phyloP scores from a whole-genome alignment of 2,888 invertebrate genomes.

The Apomyelois bistriatella region DNA sequence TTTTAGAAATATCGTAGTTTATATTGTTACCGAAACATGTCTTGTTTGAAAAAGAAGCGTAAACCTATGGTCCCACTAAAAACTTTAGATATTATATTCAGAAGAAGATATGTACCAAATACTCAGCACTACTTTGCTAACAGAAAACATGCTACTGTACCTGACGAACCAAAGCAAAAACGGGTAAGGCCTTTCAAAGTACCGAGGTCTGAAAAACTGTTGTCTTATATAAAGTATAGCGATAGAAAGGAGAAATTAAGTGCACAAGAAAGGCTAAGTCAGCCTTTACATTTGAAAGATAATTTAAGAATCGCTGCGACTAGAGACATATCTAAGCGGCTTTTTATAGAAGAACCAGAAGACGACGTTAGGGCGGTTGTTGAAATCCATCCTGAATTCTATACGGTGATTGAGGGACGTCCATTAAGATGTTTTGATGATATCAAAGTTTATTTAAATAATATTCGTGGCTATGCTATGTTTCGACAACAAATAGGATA shows the following conservation, averaged over 20 bases:
- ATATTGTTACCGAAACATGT: conserved; percentile 30
- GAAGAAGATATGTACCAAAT: conserved; percentile 66
- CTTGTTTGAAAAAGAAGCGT: conserved; percentile 52
- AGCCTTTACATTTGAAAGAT: conserved; percentile 61
- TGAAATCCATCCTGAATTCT: conserved; percentile 84
- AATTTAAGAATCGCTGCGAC: conserved; percentile 64
- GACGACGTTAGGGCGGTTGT: conserved; percentile 79
- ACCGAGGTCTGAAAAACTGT: conserved; percentile 63
- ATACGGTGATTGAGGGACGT: conserved; percentile 81
- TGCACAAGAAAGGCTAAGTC: conserved; percentile 41
- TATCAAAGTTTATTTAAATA: conserved; percentile 77
- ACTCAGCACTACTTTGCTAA: conserved; percentile 72
- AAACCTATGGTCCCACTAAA: conserved; percentile 68
- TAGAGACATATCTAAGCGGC: conserved; percentile 76
- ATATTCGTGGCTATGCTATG: conserved; percentile 72
- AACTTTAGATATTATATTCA: conserved; percentile 66
- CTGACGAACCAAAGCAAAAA: conserved; percentile 34
- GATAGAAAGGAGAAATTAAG: conserved; percentile 59
- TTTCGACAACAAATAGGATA: conserved; percentile 73
- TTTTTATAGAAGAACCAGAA: conserved; percentile 78
- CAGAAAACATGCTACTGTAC: conserved; percentile 49
- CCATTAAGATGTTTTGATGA: conserved; percentile 80
- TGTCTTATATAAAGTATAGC: conserved; percentile 70
- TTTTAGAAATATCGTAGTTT: conserved; percentile 4
- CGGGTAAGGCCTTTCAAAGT: conserved; percentile 50